Base-by-base conservation (phyloP, 2,797 vertebrate species). In the Myotis daubentonii region DNA sequence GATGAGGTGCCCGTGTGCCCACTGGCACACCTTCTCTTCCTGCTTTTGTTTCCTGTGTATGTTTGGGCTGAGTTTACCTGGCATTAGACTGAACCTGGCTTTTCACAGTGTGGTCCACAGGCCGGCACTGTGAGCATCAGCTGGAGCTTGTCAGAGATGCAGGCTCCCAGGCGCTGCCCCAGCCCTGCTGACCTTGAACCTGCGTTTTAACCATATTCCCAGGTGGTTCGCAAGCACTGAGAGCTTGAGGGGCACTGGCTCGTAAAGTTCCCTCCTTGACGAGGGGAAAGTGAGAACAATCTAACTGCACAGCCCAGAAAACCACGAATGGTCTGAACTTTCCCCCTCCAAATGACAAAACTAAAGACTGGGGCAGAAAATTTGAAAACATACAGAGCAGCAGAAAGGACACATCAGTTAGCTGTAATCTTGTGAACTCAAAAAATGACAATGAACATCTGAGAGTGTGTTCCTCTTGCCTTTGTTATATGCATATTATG, bases 11-110 rank as follows among this genome's bases (percentile, higher is more conserved):
- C 0, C 0, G 0, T 12, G 41, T 55, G 30, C 36, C 65, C 28
- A 16, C 0, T 6, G 8, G 28, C 4, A 9, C 0, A 1, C 6
- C 5, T 19, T 66, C 47, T 47, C n/a, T 5, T 47, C 33, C 44
- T 20, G 9, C 49, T 28, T 76, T 38, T 20, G 70, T 53, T 66
- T 70, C 44, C 53, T 86, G 57, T 7, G 23, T 20, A 4, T 9
- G 8, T 41, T 51, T 17, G 17, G 25, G 11, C 11, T 36, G 84
- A 20, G 55, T 15, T 92, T 38, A 12, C 38, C 49, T 75, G 11
- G 36, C 20, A 0, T 38, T 8, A 15, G 2, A 44, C 30, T 38
- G 3, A 36, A 33, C 28, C 25, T 36, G 30, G 22, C 49, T 72
- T 55, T 38, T 95, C 20, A 10, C 53, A 25, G 10, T n/a, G 38